phyloP scores from a whole-genome alignment of 2,113 vertebrate species.

The Oxyura jamaicensis region DNA sequence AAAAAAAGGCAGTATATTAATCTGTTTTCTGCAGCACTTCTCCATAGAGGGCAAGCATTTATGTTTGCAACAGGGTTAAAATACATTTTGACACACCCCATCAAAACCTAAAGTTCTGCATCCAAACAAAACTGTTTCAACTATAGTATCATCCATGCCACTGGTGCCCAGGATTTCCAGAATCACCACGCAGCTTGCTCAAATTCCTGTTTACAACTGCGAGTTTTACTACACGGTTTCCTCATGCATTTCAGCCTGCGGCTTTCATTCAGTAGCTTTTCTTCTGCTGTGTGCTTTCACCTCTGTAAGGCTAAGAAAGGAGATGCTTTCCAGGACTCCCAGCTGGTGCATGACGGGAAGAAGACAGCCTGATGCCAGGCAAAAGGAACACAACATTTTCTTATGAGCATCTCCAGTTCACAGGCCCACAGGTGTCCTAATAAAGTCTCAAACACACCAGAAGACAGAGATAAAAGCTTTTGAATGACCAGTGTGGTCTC shows the following conservation, averaged over 20 bases:
- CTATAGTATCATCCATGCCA: neutral
- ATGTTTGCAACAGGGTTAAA: neutral
- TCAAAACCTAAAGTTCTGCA: neutral
- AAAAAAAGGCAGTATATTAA: neutral
- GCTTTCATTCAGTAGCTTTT: neutral
- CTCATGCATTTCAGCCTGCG: neutral
- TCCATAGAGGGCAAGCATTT: accelerated
- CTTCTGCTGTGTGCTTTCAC: neutral
- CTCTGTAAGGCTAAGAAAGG: neutral
- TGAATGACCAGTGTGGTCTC: neutral
- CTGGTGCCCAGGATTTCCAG: neutral
- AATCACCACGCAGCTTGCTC: neutral
- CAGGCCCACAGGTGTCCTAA: neutral
- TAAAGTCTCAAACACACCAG: neutral
- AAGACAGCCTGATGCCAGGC: neutral
- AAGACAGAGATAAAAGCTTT: neutral
- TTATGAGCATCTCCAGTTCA: neutral
- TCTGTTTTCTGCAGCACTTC: neutral
- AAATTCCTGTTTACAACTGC: neutral
- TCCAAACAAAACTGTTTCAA: neutral
- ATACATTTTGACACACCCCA: neutral
- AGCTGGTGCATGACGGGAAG: neutral
- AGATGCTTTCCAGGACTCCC: constrained; percentile 23
- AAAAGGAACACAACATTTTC: neutral
- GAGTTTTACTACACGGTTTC: neutral